phyloP scores from a whole-genome alignment of 2,113 vertebrate genomes.

The Mungos mungo region DNA sequence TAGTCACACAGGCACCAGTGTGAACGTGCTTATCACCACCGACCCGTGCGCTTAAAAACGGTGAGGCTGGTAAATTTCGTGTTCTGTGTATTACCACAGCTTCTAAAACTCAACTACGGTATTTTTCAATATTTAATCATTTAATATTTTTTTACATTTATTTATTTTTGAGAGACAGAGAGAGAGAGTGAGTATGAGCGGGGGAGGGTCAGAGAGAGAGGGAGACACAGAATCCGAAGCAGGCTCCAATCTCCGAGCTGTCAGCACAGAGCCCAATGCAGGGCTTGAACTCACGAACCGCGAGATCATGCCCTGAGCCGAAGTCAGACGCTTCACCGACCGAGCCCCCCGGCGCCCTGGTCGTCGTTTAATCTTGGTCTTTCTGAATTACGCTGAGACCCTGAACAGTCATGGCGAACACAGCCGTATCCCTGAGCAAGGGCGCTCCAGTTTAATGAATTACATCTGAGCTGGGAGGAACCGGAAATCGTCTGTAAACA shows the following conservation, averaged over 20 bases:
- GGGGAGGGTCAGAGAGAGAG: no score
- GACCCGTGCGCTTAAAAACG: not conserved
- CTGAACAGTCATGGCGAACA: not conserved
- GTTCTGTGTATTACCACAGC: not conserved
- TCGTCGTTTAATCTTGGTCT: not conserved
- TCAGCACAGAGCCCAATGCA: no score
- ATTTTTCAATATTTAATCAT: not conserved
- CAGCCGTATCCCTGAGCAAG: not conserved
- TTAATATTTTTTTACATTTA: no score
- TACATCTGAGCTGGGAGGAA: not conserved
- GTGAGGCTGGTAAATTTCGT: not conserved
- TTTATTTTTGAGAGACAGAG: no score
- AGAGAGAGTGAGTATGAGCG: no score
- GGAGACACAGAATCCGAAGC: no score
- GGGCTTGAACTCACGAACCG: no score
- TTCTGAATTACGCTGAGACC: not conserved
- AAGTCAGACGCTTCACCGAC: no score
- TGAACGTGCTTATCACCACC: fast-evolving
- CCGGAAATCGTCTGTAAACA: fast-evolving
- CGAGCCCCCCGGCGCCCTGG: not conserved
- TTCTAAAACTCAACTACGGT: not conserved
- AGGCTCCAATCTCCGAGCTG: no score
- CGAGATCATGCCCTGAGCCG: no score
- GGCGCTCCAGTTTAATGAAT: not conserved
- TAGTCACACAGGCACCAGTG: no score